Percentiles rank a stretch among this genome's conserved stretches.
Evolutionary conservation across 2,113 vertebrate species (phyloP).

Genomic region (Geothlypis trichas): DNA sequence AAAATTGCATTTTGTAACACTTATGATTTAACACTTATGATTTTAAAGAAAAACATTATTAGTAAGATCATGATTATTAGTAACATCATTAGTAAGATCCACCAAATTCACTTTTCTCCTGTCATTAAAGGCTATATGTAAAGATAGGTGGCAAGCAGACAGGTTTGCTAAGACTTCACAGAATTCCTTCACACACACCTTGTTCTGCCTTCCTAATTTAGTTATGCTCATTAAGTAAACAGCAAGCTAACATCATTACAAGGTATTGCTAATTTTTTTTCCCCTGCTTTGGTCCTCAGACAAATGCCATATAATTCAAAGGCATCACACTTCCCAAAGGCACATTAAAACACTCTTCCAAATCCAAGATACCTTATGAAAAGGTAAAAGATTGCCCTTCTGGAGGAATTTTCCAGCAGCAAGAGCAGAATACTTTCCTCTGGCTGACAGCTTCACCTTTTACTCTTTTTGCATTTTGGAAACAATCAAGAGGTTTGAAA

Average conservation of each 20-base stretch:
- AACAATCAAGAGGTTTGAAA: not conserved
- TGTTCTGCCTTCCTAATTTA: not conserved
- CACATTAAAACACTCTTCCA: not conserved
- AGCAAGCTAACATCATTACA: not conserved
- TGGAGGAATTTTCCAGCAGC: not conserved
- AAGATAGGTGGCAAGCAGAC: not conserved
- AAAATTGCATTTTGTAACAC: not conserved
- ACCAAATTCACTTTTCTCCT: not conserved
- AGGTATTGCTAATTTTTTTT: not conserved
- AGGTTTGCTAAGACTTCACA: not conserved
- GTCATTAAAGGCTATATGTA: not conserved
- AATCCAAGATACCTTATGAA: not conserved
- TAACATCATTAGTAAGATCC: not conserved
- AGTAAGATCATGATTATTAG: not conserved
- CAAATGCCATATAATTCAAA: not conserved
- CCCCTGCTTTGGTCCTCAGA: not conserved
- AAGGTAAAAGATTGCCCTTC: not conserved
- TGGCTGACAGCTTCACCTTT: not conserved
- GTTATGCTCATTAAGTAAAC: not conserved
- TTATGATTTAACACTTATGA: fast-evolving
- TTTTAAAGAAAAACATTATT: not conserved
- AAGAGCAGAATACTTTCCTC: not conserved
- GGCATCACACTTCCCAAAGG: not conserved
- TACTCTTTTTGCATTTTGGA: not conserved
- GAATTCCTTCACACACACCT: not conserved